These are phyloP conservation scores for Crotophaga sulcirostris DNA, from an alignment of 2,113 vertebrate species.

Conservation along the genomic window DNA sequence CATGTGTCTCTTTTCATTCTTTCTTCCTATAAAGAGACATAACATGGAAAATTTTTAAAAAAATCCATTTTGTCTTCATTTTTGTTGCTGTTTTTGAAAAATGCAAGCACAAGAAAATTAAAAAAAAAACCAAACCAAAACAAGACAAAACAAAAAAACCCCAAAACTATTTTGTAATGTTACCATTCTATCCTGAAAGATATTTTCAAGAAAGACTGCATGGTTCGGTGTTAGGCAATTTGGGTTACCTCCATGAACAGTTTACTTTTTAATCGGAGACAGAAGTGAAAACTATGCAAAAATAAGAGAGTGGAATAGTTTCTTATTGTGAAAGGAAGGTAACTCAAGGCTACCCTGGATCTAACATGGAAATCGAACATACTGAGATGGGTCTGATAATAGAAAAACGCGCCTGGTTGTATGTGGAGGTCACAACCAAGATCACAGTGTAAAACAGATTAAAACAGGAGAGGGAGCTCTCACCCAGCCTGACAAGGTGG, in stretches of 20 bases:
- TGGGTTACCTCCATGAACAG: not conserved
- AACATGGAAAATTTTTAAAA: not conserved
- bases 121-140: not conserved
- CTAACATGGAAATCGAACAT: not conserved
- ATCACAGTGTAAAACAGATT: not conserved
- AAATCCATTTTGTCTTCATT: not conserved
- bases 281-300: not conserved
- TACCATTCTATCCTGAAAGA: not conserved
- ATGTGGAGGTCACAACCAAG: not conserved
- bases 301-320: not conserved
- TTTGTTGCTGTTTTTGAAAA: not conserved
- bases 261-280: not conserved
- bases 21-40: not conserved
- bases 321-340: not conserved
- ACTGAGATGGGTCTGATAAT: not conserved
- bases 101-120: not conserved
- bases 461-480: conserved; percentile 59
- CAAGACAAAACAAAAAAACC: not conserved
- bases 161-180: not conserved
- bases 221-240: not conserved
- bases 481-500: not conserved
- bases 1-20: not conserved
- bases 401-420: not conserved
- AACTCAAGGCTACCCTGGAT: not conserved
- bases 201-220: not conserved